Base-by-base conservation (phyloP, 2,888 invertebrate genomes). In the Morinoia aosen region DNA sequence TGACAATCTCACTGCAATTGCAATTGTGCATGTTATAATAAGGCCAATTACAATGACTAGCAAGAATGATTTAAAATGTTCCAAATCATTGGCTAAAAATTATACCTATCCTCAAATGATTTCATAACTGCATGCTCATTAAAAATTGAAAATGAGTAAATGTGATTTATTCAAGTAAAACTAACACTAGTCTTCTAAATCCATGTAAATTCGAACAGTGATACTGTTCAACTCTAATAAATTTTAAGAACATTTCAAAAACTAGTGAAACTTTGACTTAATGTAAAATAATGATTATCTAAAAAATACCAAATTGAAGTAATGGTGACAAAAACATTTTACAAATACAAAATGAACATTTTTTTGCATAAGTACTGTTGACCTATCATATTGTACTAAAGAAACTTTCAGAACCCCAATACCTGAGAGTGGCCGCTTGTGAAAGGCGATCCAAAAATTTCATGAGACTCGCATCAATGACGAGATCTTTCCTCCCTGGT, bases 381-480 rank as follows among this genome's bases (percentile, higher is more conserved):
- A 10, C 76, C 25, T 25, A 76, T 25, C 25, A 76, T 1, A 19
- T 7, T 3, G 76, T 33, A 61, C 61, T 19, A 10, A 76, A 25
- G 11, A 19, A 64, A 16, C 11, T 64, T 64, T 64, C 64, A 64
- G 5, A 97, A 97, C 58, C 57, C n/a, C 97, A 97, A 97, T 98
- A 98, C 99, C 98, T 98, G 88, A 99, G 97, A 98, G 99, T 98
- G 91, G 98, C 98, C 40, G 98, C 98, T 7, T 99, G 98, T 97
- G 99, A 98, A 95, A 99, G 98, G 97, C 98, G 98, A 97, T 99
- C 99, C 96, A 99, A 97, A 8, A 99, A 98, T 97, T 98, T 98
- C 97, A 99, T 99, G 12, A 99, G 97, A 48, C 98, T 98, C 10
- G 98, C 98, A 97, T 99, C 99, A 96, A 99, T 98, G 93, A 99